phyloP scores from a whole-genome alignment of 1,140 invertebrate genomes.

The Neodiprion pinetum region DNA sequence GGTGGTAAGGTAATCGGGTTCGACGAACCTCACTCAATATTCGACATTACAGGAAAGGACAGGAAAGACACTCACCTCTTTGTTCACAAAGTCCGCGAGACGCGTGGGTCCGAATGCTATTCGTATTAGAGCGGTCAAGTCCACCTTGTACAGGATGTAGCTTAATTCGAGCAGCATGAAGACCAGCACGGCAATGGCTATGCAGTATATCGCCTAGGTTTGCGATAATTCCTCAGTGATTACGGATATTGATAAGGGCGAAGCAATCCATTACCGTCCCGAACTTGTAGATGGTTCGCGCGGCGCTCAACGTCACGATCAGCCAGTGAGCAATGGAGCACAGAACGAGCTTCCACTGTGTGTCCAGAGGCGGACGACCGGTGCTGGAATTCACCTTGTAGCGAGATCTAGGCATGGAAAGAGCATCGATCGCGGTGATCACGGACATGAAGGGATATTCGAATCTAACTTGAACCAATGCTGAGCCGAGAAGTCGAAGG shows the following conservation, averaged over 20 bases:
- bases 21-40: no score
- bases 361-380: not conserved
- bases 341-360: not conserved
- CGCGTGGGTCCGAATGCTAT: not conserved
- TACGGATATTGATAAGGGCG: no score
- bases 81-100: not conserved
- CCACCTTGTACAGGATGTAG: not conserved
- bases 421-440: no score
- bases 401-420: not conserved
- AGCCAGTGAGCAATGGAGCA: not conserved
- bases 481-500: not conserved
- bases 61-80: not conserved
- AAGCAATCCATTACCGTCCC: not conserved
- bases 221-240: no score
- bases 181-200: not conserved
- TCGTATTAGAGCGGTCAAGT: not conserved
- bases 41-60: not conserved
- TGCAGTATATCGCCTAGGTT: not conserved
- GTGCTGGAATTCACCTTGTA: not conserved
- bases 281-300: constrained; percentile 1
- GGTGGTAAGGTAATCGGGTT: not conserved
- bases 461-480: not conserved
- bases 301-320: not conserved
- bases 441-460: no score
- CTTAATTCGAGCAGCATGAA: not conserved